phyloP scores from a whole-genome alignment of 1,140 invertebrate species.

The Bombus fervidus region DNA sequence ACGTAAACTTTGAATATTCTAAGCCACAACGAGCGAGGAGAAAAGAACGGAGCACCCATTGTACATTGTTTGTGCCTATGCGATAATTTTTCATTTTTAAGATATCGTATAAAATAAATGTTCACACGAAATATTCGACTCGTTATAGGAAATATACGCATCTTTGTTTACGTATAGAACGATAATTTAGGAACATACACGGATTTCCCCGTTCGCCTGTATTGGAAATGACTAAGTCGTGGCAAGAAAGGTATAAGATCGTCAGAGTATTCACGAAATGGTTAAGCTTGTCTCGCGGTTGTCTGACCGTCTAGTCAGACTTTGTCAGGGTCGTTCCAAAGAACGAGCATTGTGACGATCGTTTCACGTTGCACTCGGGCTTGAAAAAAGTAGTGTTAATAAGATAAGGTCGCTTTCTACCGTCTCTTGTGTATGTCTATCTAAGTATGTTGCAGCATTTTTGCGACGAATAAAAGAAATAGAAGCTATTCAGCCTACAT shows the following conservation, averaged over 20 bases:
- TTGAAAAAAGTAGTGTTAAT: constrained; percentile 46
- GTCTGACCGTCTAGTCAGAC: constrained; percentile 32
- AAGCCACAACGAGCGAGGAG: background rate
- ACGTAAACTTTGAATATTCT: background rate
- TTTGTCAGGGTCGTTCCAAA: constrained; percentile 59
- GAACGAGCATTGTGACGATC: constrained; percentile 47
- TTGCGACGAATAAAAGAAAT: constrained; percentile 12
- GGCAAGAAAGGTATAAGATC: background rate
- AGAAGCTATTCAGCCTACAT: background rate
- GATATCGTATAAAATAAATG: background rate
- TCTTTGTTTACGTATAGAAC: background rate
- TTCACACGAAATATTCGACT: background rate
- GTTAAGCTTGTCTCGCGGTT: constrained; percentile 25
- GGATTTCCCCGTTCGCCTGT: background rate
- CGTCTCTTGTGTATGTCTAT: background rate
- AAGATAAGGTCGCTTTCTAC: constrained; percentile 32
- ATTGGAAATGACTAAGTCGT: no score
- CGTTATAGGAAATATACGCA: background rate
- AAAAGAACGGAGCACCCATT: background rate
- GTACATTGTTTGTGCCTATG: background rate
- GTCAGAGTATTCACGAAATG: background rate
- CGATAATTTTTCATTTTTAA: background rate
- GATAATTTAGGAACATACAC: background rate
- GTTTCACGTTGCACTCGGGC: constrained; percentile 31
- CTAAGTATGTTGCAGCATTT: background rate